phyloP scores from a whole-genome alignment of 2,113 vertebrate genomes.

The Macrotus californicus region DNA sequence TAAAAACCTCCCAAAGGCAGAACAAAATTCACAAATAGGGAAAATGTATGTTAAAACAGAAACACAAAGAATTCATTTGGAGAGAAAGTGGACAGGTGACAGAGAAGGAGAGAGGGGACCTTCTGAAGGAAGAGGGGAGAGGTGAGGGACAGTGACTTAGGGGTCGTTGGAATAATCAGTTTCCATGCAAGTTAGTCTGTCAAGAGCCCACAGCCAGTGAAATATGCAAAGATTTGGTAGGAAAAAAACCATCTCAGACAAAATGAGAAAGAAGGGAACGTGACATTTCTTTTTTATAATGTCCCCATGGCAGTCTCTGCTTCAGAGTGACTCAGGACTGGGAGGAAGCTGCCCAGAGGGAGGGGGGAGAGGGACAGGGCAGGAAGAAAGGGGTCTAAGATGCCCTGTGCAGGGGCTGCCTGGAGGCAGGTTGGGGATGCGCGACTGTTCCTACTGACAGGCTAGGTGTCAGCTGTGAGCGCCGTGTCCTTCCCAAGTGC shows the following conservation, averaged over 20 bases:
- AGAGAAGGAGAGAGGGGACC: too few relatives aligned
- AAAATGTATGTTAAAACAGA: not conserved
- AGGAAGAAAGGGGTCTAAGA: not conserved
- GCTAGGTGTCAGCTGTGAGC: not conserved
- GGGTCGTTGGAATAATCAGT: too few relatives aligned
- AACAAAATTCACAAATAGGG: not conserved
- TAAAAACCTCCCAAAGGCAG: not conserved
- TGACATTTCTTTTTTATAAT: too few relatives aligned
- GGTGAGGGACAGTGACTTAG: not conserved
- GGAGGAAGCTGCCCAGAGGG: not conserved
- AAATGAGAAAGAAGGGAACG: too few relatives aligned
- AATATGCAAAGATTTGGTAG: fast-evolving
- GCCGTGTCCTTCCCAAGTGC: fast-evolving
- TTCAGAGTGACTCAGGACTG: not conserved
- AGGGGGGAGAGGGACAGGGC: not conserved
- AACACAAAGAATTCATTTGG: not conserved
- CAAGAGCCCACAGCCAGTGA: not conserved
- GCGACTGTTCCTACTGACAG: too few relatives aligned
- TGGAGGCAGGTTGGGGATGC: not conserved
- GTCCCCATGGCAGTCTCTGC: fast-evolving
- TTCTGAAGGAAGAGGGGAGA: not conserved
- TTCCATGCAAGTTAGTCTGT: not conserved
- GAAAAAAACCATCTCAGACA: too few relatives aligned
- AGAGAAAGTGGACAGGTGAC: too few relatives aligned
- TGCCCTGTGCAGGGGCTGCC: not conserved